Percentiles rank a stretch among this genome's conserved stretches.
phyloP scores from a whole-genome alignment of 2,113 vertebrate genomes.

The Anolis carolinensis region DNA sequence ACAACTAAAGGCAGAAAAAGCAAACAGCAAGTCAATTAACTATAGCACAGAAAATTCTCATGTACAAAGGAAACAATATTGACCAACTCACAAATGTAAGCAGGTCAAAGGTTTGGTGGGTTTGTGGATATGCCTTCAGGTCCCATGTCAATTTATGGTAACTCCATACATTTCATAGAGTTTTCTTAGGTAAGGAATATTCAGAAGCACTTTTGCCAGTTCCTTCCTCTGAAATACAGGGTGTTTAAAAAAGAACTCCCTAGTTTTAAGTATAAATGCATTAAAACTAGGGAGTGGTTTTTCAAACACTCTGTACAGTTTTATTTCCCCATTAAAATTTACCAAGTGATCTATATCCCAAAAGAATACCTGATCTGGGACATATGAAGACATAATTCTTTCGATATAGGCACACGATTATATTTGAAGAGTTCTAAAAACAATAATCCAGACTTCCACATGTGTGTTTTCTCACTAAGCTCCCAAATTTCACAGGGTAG shows the following conservation, averaged over 20 bases:
- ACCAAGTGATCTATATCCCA: not conserved
- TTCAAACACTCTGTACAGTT: too few relatives aligned
- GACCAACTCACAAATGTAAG: not conserved
- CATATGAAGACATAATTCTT: not conserved
- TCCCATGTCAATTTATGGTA: too few relatives aligned
- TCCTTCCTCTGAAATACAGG: too few relatives aligned
- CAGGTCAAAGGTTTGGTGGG: not conserved
- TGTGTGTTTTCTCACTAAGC: not conserved
- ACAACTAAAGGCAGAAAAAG: not conserved
- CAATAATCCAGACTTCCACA: not conserved
- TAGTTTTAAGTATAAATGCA: too few relatives aligned
- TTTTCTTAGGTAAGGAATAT: not conserved
- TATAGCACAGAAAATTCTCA: constrained; percentile 2
- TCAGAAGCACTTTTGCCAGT: not conserved
- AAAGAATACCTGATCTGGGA: not conserved
- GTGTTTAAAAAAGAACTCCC: too few relatives aligned
- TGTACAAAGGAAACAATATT: not conserved
- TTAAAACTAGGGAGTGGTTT: too few relatives aligned
- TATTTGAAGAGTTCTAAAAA: constrained; percentile 9
- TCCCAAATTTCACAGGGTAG: not conserved
- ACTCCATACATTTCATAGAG: too few relatives aligned
- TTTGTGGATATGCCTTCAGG: too few relatives aligned
- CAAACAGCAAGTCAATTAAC: not conserved
- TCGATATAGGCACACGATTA: not conserved
- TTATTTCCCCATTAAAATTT: constrained; percentile 4